Conservation (phyloP, 2,797 vertebrate species). For the Centropyge bicolor region DNA sequence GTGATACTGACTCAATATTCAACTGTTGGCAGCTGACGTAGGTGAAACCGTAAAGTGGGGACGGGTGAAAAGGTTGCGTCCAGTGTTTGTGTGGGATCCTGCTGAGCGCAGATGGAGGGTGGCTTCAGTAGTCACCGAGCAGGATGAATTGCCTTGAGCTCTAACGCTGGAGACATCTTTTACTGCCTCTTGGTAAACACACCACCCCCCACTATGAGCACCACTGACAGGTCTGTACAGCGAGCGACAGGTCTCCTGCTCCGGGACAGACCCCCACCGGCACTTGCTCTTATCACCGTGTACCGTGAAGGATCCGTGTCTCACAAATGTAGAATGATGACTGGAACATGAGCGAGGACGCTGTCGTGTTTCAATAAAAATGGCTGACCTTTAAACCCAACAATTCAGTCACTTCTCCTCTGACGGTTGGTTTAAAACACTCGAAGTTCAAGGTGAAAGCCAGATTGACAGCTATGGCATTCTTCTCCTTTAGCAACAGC, state of each 20-base stretch:
- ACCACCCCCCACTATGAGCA: constrained; percentile 37
- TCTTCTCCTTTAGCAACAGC: constrained; percentile 68
- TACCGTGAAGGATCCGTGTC: constrained; percentile 4
- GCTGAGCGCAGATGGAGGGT: constrained; percentile 39
- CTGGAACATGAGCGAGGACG: constrained; percentile 28
- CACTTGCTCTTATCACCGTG: constrained; percentile 21
- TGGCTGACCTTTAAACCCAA: constrained; percentile 54
- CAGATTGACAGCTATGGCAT: constrained; percentile 57
- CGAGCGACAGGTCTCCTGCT: constrained; percentile 15
- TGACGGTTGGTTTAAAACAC: constrained; percentile 27
- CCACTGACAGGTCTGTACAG: constrained; percentile 37
- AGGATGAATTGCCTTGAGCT: constrained; percentile 52
- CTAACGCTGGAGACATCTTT: constrained; percentile 64
- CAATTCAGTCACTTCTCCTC: constrained; percentile 29
- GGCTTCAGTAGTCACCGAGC: constrained; percentile 40
- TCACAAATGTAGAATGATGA: constrained; percentile 15
- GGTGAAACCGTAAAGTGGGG: constrained; percentile 56
- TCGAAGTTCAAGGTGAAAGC: constrained; percentile 62
- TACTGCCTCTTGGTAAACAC: constrained; percentile 75
- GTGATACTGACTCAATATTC: constrained; percentile 33
- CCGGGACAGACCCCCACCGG: constrained; percentile 23
- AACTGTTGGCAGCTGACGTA: constrained; percentile 35
- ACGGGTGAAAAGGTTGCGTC: constrained; percentile 55
- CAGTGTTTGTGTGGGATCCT: constrained; percentile 52
- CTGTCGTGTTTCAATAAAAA: constrained; percentile 40